Evolutionary conservation across 2,113 vertebrate genomes (phyloP), one percentile per base, ranked within the genome.

Genomic region (Echinops telfairi): DNA sequence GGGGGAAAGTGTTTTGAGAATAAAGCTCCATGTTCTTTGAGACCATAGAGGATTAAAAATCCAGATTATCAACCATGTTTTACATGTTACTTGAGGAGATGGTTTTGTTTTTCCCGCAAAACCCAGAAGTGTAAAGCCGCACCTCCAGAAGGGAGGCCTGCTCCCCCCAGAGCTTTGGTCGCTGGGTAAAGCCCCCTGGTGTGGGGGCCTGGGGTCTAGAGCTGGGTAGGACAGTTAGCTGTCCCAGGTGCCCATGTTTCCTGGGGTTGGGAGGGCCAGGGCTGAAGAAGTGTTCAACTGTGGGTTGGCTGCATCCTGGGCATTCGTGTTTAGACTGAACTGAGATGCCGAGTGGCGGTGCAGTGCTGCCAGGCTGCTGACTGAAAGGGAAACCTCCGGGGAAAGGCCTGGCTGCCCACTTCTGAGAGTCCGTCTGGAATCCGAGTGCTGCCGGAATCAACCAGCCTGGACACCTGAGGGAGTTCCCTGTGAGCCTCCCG

Each of bases 301-400:
- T 4, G 7, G 11, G 70, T 89, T 78, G 3, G 93, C 94, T 60
- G 0, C 79, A 43, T 89, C 95, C 95, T 96, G 85, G 71, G 8
- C 62, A 0, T 12, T 20, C 68, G 2, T 14, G 3, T 0, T 2
- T 33, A 29, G 57, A 60, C 80, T 0, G 71, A 47, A 94, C 40
- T 40, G 40, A 40, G 40, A 7, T 40, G 40, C 40, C 7, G 47
- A 62, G 82, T 70, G 66, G 14, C 31, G 29, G 66, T 70, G 4
- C 4, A 70, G 66, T 70, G 29, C 31, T 31, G 47, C 9, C 57
- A 16, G 64, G 23, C 64, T 31, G 14, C 29, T 16, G 31, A 31
- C 66, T 3, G 64, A 15, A n/a, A 70, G 66, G 66, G 25, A 10
- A 2, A 25, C n/a, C 68, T 33, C 15, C 2, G 66, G 66, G 31